Percentiles rank a stretch among this genome's conserved stretches.
phyloP scores from a whole-genome alignment of 2,113 vertebrate species.

The Speoplatyrhinus poulsoni region DNA sequence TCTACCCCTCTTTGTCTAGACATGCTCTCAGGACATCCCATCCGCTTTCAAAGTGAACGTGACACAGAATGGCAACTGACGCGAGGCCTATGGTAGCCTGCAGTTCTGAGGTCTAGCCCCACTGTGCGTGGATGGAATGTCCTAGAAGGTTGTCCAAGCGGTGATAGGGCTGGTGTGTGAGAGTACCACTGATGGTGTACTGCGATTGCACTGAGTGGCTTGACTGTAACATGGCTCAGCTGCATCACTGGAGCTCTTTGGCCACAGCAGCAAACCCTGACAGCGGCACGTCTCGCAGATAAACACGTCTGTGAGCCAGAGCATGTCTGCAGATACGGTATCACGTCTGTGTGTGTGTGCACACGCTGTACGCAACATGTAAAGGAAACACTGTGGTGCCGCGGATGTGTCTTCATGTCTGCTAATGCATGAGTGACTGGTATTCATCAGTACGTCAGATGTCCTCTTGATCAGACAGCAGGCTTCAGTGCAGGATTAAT shows the following conservation, averaged over 20 bases:
- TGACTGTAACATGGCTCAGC: slow-evolving; percentile 36
- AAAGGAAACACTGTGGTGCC: neutral
- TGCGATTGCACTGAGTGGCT: slow-evolving; percentile 48
- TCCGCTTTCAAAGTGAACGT: neutral
- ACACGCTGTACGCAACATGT: neutral
- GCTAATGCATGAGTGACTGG: neutral
- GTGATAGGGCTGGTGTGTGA: slow-evolving; percentile 16
- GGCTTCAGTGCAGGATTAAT: slow-evolving; percentile 30
- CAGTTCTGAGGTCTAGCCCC: neutral
- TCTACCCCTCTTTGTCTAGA: neutral
- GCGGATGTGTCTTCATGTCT: neutral
- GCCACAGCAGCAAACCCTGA: slow-evolving; percentile 35
- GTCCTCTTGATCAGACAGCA: slow-evolving; percentile 40
- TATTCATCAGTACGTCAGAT: neutral
- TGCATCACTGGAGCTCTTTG: slow-evolving; percentile 24
- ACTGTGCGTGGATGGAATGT: slow-evolving; percentile 12
- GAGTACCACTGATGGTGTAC: slow-evolving; percentile 46
- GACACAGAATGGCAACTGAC: neutral
- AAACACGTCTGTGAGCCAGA: slow-evolving; percentile 15
- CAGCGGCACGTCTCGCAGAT: slow-evolving; percentile 38
- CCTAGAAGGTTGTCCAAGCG: slow-evolving; percentile 23
- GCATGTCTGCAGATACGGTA: slow-evolving; percentile 35
- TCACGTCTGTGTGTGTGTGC: neutral
- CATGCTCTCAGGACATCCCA: neutral
- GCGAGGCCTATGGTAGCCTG: neutral